Evolutionary conservation across 2,797 vertebrate species (phyloP).

Genomic region (Eutrigla gurnardus): DNA sequence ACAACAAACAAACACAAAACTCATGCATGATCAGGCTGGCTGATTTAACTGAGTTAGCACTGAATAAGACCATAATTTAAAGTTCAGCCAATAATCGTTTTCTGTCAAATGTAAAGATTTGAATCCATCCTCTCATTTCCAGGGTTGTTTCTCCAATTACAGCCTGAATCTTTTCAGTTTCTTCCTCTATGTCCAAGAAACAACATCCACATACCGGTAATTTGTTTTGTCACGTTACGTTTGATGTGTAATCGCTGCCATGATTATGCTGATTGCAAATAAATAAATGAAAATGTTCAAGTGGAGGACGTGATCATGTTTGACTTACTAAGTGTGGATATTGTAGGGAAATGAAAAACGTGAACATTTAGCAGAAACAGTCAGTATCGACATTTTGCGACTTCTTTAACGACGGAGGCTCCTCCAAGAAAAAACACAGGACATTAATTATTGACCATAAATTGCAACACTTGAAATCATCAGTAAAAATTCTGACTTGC

Average conservation of each 20-base stretch:
- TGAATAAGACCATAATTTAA: neutral
- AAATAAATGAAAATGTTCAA: neutral
- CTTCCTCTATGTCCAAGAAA: neutral
- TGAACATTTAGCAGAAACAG: neutral
- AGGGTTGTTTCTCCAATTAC: neutral
- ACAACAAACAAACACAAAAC: neutral
- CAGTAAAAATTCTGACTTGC: neutral
- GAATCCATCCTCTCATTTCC: neutral
- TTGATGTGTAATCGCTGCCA: neutral
- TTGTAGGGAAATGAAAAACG: neutral
- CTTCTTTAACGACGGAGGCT: too few relatives aligned
- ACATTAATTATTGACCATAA: neutral
- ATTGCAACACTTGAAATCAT: neutral
- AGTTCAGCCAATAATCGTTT: too few relatives aligned
- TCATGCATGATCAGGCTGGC: neutral
- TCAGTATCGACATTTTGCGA: neutral
- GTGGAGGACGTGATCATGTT: neutral
- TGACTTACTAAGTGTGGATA: neutral
- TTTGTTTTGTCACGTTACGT: neutral
- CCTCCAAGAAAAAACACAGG: neutral
- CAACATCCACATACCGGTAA: neutral
- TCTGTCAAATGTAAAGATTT: too few relatives aligned
- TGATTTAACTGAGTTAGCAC: neutral
- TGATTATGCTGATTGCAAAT: neutral
- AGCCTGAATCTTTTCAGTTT: neutral